Evolutionary conservation across 53 echinoderm and acorn worm genomes (phyloP), one percentile per base, ranked within the genome.

Genomic region (Echinarachnius parma): DNA sequence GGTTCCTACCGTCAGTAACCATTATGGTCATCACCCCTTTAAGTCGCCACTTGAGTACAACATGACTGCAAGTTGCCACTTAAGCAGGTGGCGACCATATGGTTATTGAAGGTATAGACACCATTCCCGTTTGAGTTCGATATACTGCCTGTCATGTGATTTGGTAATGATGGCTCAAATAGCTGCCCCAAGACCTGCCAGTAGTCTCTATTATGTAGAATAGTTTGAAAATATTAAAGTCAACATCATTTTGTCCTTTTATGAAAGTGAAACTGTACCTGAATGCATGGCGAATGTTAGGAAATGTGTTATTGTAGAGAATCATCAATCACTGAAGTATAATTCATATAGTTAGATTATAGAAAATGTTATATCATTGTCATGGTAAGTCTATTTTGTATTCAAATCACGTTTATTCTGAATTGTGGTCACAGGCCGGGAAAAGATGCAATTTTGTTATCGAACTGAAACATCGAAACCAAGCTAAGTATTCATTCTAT

Each of bases 121-220:
- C 7, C 42, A 39, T 39, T 39, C 50, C 18, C 50, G 4, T 49
- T 15, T 49, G 11, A 49, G 10, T 13, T 49, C 50, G 11, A 4
- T 15, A 49, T 18, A 9, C 4, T 49, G 9, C 19, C 50, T 14
- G 39, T 4, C 66, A 66, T 21, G 66, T 66, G 66, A 66, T 66
- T 66, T 66, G 66, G 66, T 66, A 66, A 66, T 66, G 66, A 66
- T 66, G 66, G 66, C 28, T 66, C 66, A 47, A 28, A 29, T 47
- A 47, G 66, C 66, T 66, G 66, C 18, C 50, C 31, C 13, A 30
- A 28, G 28, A 31, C 66, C 47, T 48, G 48, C 31, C 66, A 48
- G 4, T 29, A 46, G 33, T 20, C 18, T 29, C 45, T 21, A 47
- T 31, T 66, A 18, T 66, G 66, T 66, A 48, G 33, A 30, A 48